phyloP scores from a whole-genome alignment of 2,797 vertebrate species.

The Pangasius macronema region DNA sequence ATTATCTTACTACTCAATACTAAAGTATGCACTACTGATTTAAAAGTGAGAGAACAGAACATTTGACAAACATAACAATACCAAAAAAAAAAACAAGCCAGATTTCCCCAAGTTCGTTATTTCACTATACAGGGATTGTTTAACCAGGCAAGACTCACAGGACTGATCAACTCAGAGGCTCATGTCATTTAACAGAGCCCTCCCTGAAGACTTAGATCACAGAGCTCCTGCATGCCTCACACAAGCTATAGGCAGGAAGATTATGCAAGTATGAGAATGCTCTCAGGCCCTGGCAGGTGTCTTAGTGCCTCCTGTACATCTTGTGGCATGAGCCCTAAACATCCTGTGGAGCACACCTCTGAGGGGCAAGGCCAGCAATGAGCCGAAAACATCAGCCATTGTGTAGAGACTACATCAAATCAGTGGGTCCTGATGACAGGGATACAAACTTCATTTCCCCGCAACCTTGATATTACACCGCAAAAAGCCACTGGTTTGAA shows the following conservation, averaged over 20 bases:
- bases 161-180: not conserved
- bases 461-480: not conserved
- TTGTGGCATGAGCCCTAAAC: not conserved
- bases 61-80: not conserved
- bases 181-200: not conserved
- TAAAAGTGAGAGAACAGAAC: not conserved
- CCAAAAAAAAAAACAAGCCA: not conserved
- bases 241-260: not conserved
- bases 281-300: not conserved
- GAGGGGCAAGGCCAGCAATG: not conserved
- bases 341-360: not conserved
- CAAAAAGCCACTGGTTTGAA: not conserved
- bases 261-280: too few species aligned
- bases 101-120: not conserved
- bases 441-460: not conserved
- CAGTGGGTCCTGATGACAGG: not conserved
- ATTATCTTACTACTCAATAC: not conserved
- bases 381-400: not conserved
- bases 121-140: not conserved
- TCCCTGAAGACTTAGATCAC: too few species aligned
- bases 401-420: not conserved
- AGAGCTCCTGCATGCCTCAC: not conserved
- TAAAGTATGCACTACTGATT: not conserved
- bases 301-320: not conserved
- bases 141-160: not conserved